These are phyloP conservation scores for Osmerus mordax DNA, from an alignment of 2,113 vertebrate species.

Conservation along the genomic window DNA sequence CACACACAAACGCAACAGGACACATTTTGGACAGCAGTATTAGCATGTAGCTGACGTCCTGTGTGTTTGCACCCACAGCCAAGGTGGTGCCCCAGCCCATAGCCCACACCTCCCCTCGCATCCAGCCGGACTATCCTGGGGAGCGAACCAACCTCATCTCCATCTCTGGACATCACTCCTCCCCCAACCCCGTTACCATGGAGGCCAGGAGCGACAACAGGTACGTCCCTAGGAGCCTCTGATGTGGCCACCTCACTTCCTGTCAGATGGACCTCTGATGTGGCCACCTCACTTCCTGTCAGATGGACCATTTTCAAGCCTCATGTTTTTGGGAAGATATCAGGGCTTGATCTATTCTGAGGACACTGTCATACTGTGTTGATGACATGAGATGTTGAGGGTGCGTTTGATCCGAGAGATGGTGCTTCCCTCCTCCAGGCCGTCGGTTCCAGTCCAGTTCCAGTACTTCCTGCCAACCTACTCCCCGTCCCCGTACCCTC, in stretches of 20 bases:
- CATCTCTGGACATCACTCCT: slow-evolving; percentile 88
- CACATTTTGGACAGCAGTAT: not conserved
- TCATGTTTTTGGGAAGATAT: not conserved
- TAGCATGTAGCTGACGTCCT: not conserved
- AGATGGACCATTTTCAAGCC: not conserved
- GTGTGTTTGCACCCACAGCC: slow-evolving; percentile 68
- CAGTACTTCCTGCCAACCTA: slow-evolving; percentile 94
- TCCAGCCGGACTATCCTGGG: slow-evolving; percentile 89
- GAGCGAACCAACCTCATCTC: slow-evolving; percentile 91
- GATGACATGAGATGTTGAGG: not conserved
- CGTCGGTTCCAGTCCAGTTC: slow-evolving; percentile 92
- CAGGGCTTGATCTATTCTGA: no score
- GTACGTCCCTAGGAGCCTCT: slow-evolving; percentile 52
- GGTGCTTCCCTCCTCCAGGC: slow-evolving; percentile 62
- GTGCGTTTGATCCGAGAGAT: not conserved
- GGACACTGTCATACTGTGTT: not conserved
- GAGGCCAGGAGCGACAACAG: slow-evolving; percentile 94
- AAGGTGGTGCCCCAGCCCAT: slow-evolving; percentile 95
- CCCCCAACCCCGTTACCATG: slow-evolving; percentile 94
- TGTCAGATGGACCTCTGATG: no score
- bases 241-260: not conserved
- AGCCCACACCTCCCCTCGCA: slow-evolving; percentile 81
- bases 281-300: no score
- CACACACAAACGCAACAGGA: not conserved
- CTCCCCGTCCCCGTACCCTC: slow-evolving; percentile 85